phyloP scores from a whole-genome alignment of 2,113 vertebrate species.

The Semicossyphus pulcher region DNA sequence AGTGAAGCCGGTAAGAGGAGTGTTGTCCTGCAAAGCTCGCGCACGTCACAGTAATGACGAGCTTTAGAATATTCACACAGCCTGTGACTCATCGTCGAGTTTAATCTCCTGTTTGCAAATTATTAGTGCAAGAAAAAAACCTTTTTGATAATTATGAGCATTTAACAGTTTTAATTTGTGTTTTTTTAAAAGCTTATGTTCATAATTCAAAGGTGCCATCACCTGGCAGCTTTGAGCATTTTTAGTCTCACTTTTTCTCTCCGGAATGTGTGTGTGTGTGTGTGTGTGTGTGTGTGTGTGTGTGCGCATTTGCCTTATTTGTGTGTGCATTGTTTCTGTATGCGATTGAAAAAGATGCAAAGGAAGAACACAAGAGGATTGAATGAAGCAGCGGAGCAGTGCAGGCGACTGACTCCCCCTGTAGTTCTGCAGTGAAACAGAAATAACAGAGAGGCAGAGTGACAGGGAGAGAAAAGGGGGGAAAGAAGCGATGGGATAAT shows the following conservation, averaged over 20 bases:
- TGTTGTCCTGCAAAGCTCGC: neutral
- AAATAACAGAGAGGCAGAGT: constrained; percentile 12
- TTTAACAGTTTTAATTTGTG: neutral
- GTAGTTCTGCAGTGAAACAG: constrained; percentile 20
- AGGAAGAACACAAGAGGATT: constrained; percentile 26
- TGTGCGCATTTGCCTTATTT: neutral
- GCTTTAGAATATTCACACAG: neutral
- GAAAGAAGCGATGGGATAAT: constrained; percentile 60
- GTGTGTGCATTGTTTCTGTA: constrained; percentile 1
- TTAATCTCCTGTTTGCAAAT: neutral
- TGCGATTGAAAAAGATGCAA: constrained; percentile 16
- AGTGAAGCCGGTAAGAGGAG: neutral
- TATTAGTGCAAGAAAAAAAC: neutral
- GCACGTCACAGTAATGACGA: constrained; percentile 9
- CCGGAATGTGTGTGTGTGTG: neutral
- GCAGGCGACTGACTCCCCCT: constrained; percentile 41
- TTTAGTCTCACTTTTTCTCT: neutral
- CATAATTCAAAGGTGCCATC: constrained; percentile 49
- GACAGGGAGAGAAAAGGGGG: neutral
- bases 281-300: neutral
- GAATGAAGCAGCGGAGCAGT: constrained; percentile 26
- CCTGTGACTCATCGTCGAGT: neutral
- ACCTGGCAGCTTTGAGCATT: constrained; percentile 39
- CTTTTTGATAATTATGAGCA: too few relatives aligned
- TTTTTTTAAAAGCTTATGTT: neutral